Evolutionary conservation across 2,888 invertebrate genomes (phyloP).

Genomic region (Ernsta delagoae): DNA sequence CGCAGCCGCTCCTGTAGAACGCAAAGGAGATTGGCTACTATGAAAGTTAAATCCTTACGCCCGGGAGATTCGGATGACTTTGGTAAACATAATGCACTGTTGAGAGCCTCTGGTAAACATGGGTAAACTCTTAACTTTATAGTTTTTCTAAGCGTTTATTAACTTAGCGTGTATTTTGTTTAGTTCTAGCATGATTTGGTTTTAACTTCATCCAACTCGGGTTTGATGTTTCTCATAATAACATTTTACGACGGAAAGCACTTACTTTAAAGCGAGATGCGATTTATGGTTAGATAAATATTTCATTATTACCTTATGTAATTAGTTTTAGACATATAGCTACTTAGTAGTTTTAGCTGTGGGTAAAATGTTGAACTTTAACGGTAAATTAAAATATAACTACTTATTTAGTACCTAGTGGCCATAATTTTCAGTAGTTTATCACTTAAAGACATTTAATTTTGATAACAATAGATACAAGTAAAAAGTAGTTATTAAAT

Average conservation of each 20-base stretch:
- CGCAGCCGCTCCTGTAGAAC: background rate
- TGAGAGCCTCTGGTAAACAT: constrained; percentile 14
- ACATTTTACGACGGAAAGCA: background rate
- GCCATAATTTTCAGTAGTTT: too few species aligned
- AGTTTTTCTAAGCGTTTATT: constrained; percentile 1
- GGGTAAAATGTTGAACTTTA: too few species aligned
- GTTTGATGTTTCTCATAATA: background rate
- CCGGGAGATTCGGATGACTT: constrained; percentile 27
- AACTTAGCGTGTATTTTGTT: background rate
- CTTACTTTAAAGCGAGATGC: background rate
- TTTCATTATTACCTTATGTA: too few species aligned
- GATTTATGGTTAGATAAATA: background rate
- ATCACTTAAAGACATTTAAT: too few species aligned
- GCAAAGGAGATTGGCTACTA: constrained; percentile 20
- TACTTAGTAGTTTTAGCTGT: too few species aligned
- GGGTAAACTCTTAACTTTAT: constrained; percentile 19
- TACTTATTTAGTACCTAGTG: too few species aligned
- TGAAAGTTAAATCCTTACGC: constrained; percentile 35
- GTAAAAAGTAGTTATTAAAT: too few species aligned
- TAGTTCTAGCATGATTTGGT: background rate
- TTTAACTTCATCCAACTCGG: background rate
- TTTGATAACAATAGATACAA: too few species aligned
- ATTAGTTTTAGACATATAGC: too few species aligned
- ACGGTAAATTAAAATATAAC: too few species aligned
- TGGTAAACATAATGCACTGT: constrained; percentile 20